Percentiles rank a stretch among this genome's conserved stretches.
Evolutionary conservation across 2,113 vertebrate species (phyloP).

Genomic region (Zingel zingel): DNA sequence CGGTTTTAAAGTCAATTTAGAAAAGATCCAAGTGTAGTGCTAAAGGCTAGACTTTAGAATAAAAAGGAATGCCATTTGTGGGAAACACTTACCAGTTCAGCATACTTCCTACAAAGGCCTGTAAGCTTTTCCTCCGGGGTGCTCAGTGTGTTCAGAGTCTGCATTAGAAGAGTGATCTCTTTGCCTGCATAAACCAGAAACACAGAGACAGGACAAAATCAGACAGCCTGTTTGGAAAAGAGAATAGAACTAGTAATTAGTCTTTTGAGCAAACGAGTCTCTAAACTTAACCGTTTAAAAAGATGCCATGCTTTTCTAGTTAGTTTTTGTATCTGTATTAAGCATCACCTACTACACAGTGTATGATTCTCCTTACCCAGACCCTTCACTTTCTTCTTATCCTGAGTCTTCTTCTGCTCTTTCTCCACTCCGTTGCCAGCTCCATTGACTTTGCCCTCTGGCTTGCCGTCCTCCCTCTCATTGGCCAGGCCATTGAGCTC

Average conservation of each 20-base stretch:
- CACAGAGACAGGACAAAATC: background rate
- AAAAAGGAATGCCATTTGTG: background rate
- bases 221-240: background rate
- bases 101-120: slow-evolving; percentile 98
- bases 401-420: slow-evolving; percentile 91
- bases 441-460: slow-evolving; percentile 81
- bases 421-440: slow-evolving; percentile 81
- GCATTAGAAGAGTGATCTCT: slow-evolving; percentile 98
- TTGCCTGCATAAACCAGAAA: slow-evolving; percentile 86
- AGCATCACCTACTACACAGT: background rate
- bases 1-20: too few species aligned
- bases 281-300: background rate
- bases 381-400: slow-evolving; percentile 97
- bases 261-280: background rate
- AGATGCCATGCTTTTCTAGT: background rate
- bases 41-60: background rate
- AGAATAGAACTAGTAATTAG: too few species aligned
- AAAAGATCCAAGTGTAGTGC: background rate
- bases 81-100: slow-evolving; percentile 92
- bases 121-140: slow-evolving; percentile 96
- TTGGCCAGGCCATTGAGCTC: slow-evolving; percentile 87
- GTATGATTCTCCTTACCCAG: slow-evolving; percentile 85
- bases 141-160: slow-evolving; percentile 97
- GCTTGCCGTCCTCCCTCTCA: slow-evolving; percentile 86
- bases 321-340: background rate